A percentile compares a stretch with the other conserved stretches of the same genome.
Conservation (phyloP, 2,113 vertebrate genomes). For the Gadus macrocephalus region DNA sequence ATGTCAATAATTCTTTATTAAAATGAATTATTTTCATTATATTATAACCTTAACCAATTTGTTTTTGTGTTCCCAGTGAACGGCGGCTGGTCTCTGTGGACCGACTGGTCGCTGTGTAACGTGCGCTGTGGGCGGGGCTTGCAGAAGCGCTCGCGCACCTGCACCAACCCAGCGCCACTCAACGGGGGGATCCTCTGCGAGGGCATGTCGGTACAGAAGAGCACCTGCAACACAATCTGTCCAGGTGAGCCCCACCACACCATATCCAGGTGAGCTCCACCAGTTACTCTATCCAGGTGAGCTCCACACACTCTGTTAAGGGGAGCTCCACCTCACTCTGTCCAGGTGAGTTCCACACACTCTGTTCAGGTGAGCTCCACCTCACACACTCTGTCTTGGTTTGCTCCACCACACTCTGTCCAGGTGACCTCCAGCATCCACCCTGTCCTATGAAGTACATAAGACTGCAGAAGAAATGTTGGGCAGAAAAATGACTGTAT, state of each 20-base stretch:
- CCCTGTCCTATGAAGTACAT: too few relatives aligned
- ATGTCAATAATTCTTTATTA: background rate
- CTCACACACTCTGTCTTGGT: slow-evolving; percentile 83
- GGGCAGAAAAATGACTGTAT: too few relatives aligned
- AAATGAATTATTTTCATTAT: background rate
- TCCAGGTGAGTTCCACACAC: slow-evolving; percentile 76
- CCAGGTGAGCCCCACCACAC: too few relatives aligned
- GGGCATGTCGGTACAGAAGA: slow-evolving; percentile 92
- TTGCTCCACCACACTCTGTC: slow-evolving; percentile 58
- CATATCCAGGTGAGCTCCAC: slow-evolving; percentile 79
- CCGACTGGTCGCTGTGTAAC: slow-evolving; percentile 89
- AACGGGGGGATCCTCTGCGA: slow-evolving; percentile 93
- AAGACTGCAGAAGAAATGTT: too few relatives aligned
- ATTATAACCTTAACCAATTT: background rate
- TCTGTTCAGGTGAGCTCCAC: slow-evolving; percentile 83
- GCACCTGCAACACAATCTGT: slow-evolving; percentile 74
- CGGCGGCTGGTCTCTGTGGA: slow-evolving; percentile 94
- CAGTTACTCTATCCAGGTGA: slow-evolving; percentile 84
- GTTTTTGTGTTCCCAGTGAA: slow-evolving; percentile 75
- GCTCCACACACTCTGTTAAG: slow-evolving; percentile 74
- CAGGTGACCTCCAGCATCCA: too few relatives aligned
- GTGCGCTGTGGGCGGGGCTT: slow-evolving; percentile 88
- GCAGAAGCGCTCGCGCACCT: slow-evolving; percentile 91
- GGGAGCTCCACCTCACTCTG: slow-evolving; percentile 65
- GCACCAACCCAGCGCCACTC: slow-evolving; percentile 92